Evolutionary conservation across 2,888 invertebrate species (phyloP), one percentile per base, ranked within the genome.

Genomic region (Ichneumoninae sp.): DNA sequence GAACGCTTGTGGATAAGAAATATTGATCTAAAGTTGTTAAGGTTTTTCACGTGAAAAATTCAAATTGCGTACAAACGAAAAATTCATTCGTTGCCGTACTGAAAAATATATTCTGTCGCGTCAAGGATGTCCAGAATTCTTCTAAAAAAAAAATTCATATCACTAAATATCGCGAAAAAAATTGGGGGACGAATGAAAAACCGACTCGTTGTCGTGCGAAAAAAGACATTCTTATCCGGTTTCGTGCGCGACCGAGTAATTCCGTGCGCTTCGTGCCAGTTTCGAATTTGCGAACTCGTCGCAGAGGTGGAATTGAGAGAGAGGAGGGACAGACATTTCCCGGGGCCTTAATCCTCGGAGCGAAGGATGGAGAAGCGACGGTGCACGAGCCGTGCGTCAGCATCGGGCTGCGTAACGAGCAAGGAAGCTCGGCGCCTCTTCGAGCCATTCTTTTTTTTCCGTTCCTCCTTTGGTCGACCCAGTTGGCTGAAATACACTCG

Each of bases 321-420:
- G 65, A 36, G 8, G 19, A 78, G 50, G 3, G 22, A 74, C 50
- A 47, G 36, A 36, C 19, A 76, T 76, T 83, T 69, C 66, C 71
- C 50, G 19, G 30, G 47, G 63, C 50, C 63, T 30, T 63, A 16
- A 16, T 30, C 16, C 33, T 16, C n/a, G 33, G 33, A 30, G 26
- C 16, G n/a, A 33, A 63, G 57, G 47, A 50, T 22, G 44, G 71
- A 60, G 75, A 68, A 40, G 74, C 19, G n/a, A 26, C 33, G 52
- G 36, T 63, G 40, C 68, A 36, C 44, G 81, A 44, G 33, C 63
- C 50, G 50, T 69, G 81, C 65, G 73, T 73, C 60, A n/a, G 40
- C 68, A 70, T 44, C 30, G 65, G 50, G 47, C 80, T 73, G 79
- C 79, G 83, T 77, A 83, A 83, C 83, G 83, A 83, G 80, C 83